phyloP scores from a whole-genome alignment of 2,113 vertebrate species.

The Siniperca knerii region DNA sequence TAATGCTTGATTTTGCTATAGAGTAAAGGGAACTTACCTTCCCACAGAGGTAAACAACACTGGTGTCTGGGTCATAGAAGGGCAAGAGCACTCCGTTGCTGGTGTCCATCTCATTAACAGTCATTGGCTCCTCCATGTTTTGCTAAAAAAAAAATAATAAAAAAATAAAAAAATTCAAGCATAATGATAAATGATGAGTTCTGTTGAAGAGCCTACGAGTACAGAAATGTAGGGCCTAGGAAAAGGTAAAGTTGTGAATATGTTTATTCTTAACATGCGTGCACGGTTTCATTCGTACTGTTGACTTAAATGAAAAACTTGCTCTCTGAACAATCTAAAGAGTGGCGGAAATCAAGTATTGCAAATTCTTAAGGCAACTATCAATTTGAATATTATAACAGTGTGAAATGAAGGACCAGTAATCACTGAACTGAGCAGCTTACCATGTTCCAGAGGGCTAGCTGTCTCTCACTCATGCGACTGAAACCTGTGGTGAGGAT shows the following conservation, averaged over 20 bases:
- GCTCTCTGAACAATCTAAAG: not conserved
- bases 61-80: constrained; percentile 96
- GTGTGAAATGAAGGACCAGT: not conserved
- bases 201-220: not conserved
- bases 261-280: not conserved
- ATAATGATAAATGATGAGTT: not conserved
- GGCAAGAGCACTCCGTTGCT: constrained; percentile 97
- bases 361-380: not conserved
- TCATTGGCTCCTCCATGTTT: constrained; percentile 93
- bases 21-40: constrained; percentile 85
- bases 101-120: constrained; percentile 95
- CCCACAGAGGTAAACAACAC: constrained; percentile 95
- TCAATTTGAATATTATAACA: not conserved
- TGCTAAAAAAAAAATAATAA: constrained; percentile 80
- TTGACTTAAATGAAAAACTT: not conserved
- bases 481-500: constrained; percentile 97
- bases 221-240: not conserved
- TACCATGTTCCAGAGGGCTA: constrained; percentile 95
- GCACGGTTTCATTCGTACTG: not conserved
- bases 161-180: not conserved
- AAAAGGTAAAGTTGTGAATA: not conserved
- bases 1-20: not conserved
- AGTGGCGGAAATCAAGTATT: not conserved
- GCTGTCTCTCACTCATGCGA: constrained; percentile 97
- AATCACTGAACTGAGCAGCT: not conserved